Evolutionary conservation across 2,888 invertebrate species (phyloP), one percentile per base, ranked within the genome.

Genomic region (Ectobius pallidus): DNA sequence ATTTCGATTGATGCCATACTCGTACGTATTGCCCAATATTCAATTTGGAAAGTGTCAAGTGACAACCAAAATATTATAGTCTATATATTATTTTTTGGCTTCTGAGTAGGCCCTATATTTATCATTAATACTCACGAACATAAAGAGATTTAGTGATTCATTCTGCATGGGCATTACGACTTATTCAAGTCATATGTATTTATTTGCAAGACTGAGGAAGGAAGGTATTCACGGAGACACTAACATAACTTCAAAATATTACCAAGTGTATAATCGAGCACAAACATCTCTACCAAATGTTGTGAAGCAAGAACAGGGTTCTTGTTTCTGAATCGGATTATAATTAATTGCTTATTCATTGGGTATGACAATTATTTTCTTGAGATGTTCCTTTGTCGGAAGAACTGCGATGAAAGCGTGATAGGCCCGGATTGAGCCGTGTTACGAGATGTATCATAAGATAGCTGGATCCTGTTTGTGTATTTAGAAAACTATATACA

Each of bases 281-380:
- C 30, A 58, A 32, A 30, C 30, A 58, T 58, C n/a, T n/a, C 30
- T 58, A 25, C 58, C 16, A n/a, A 30, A 58, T 52, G 52, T 25
- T 25, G 14, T 2, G 20, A 20, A 20, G n/a, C n/a, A 46, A 46
- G 25, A 14, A 22, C 52, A 52, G 25, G 25, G 39, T 46, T 7
- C 20, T 46, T 20, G n/a, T 46, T 20, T 52, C 30, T 30, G 32
- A 25, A 58, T 1, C 32, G 32, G 27, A 32, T 30, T 58, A 58
- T 71, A 71, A 71, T 71, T 71, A 71, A 71, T 71, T 71, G 71
- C 71, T 71, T 71, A 71, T 71, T 71, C 71, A 71, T 71, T 71
- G 71, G 52, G 32, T 65, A 65, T 71, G 71, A 71, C 71, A 71
- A 71, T 71, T 71, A 71, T 71, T 71, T 63, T 58, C 67, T 42